A percentile compares a stretch with the other conserved stretches of the same genome.
These are phyloP conservation scores for Cerastis rubricosa DNA, from an alignment of 2,888 invertebrate genomes.

Conservation along the genomic window DNA sequence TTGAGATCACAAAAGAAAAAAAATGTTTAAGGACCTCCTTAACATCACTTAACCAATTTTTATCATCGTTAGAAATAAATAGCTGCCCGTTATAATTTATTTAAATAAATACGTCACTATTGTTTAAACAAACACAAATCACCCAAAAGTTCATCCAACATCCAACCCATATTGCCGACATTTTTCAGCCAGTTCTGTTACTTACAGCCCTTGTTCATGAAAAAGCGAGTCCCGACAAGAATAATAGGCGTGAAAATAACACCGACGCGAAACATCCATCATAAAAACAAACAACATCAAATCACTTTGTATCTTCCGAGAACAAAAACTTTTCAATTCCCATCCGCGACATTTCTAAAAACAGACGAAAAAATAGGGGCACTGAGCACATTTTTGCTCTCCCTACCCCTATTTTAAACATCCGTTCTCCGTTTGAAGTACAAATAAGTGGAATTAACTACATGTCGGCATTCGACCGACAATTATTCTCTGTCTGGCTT, in stretches of 20 bases:
- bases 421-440: constrained; percentile 71
- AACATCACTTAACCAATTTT: not conserved
- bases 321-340: constrained; percentile 59
- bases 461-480: constrained; percentile 77
- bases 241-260: constrained; percentile 61
- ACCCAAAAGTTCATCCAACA: constrained; percentile 6
- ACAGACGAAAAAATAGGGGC: constrained; percentile 44
- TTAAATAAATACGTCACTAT: not conserved
- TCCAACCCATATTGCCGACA: constrained; percentile 6
- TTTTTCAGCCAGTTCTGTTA: constrained; percentile 46
- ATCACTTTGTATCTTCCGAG: constrained; percentile 63
- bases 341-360: constrained; percentile 50
- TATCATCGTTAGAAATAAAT: not conserved
- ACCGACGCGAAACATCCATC: constrained; percentile 61
- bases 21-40: not conserved
- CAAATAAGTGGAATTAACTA: constrained; percentile 84
- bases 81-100: not conserved
- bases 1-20: not conserved
- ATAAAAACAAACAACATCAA: constrained; percentile 63
- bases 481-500: constrained; percentile 84
- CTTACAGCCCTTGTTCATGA: constrained; percentile 50
- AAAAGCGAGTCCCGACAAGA: constrained; percentile 52
- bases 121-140: not conserved
- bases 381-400: constrained; percentile 30
- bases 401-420: constrained; percentile 34